phyloP scores from a whole-genome alignment of 1,140 invertebrate genomes.

The Eurosta solidaginis region DNA sequence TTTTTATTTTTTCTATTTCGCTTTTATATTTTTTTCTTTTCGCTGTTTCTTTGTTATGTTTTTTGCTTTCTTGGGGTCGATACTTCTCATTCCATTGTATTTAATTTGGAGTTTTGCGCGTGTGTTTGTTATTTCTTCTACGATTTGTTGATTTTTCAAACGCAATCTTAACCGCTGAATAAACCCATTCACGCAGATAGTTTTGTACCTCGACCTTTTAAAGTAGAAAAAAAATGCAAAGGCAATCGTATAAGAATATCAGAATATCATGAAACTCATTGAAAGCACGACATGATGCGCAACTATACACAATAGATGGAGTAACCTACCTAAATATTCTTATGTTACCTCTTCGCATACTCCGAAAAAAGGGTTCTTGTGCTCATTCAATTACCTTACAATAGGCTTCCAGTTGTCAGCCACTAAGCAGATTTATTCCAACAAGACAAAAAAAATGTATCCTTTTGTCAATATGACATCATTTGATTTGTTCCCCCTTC shows the following conservation, averaged over 20 bases:
- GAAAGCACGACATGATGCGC: too few species aligned
- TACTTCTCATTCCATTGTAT: neutral
- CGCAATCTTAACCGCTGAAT: slow-evolving; percentile 34
- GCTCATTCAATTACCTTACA: slow-evolving; percentile 22
- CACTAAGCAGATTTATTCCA: slow-evolving; percentile 7
- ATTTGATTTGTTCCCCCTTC: neutral
- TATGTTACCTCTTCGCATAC: neutral
- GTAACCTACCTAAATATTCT: too few species aligned
- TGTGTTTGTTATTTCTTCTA: slow-evolving; percentile 21
- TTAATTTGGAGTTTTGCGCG: neutral
- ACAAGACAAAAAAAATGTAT: neutral
- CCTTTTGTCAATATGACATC: neutral
- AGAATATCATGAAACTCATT: too few species aligned
- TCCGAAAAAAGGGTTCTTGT: neutral
- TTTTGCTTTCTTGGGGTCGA: neutral
- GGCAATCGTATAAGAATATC: too few species aligned
- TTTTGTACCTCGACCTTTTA: neutral
- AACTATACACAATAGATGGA: too few species aligned
- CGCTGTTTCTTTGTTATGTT: neutral
- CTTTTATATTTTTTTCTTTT: neutral
- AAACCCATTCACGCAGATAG: neutral
- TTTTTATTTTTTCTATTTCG: neutral
- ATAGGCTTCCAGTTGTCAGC: neutral
- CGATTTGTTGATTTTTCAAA: slow-evolving; percentile 31
- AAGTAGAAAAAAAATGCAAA: too few species aligned